Conservation (phyloP, 2,888 invertebrate genomes). For the Tineola bisselliella region DNA sequence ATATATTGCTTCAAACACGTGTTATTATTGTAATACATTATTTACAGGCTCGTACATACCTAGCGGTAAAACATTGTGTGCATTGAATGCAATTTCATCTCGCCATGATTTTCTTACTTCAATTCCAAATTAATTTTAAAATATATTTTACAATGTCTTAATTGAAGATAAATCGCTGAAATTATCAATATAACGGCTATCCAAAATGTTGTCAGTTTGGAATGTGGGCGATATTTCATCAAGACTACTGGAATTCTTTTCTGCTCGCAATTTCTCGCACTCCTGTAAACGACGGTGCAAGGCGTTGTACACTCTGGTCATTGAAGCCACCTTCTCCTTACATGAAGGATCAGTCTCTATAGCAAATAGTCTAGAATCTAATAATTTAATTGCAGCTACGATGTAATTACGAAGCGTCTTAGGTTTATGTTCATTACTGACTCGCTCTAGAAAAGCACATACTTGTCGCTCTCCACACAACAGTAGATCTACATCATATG, state of each 20-base stretch:
- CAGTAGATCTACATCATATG: conserved; percentile 60
- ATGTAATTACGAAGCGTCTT: conserved; percentile 62
- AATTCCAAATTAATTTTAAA: neutral
- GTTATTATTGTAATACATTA: neutral
- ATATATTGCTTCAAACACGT: conserved; percentile 18
- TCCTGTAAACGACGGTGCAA: conserved; percentile 54
- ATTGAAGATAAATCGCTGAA: conserved; percentile 31
- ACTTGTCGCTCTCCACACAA: conserved; percentile 60
- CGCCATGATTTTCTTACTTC: neutral
- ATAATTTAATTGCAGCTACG: conserved; percentile 57
- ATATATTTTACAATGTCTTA: neutral
- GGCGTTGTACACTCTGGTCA: conserved; percentile 58
- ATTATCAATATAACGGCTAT: conserved; percentile 46
- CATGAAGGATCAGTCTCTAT: conserved; percentile 61
- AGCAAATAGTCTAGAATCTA: conserved; percentile 59
- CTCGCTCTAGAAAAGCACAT: conserved; percentile 54
- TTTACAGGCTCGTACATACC: neutral
- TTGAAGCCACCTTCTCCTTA: conserved; percentile 60
- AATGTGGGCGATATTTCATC: conserved; percentile 26
- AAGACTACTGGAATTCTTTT: neutral
- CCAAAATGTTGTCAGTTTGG: conserved; percentile 42
- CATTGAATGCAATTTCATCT: neutral
- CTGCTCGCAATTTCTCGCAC: conserved; percentile 29
- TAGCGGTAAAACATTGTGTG: neutral
- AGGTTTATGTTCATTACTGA: conserved; percentile 56